Evolutionary conservation across 2,113 vertebrate species (phyloP).

Genomic region (Archocentrus centrarchus): DNA sequence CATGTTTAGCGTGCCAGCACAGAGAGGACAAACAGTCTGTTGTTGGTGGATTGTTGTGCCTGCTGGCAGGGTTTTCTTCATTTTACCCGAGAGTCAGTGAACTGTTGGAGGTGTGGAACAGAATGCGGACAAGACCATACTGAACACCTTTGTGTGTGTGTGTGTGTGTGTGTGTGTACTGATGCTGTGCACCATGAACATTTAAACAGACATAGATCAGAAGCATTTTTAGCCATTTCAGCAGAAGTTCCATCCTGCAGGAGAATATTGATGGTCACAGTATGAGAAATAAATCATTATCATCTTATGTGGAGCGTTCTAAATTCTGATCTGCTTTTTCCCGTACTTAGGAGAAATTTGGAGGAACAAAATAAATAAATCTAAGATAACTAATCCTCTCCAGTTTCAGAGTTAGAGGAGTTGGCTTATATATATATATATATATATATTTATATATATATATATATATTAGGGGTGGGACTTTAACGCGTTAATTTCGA

Average conservation of each 20-base stretch:
- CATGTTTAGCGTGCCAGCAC: conserved; percentile 26
- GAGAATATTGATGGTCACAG: background rate
- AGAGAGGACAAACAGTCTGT: conserved; percentile 35
- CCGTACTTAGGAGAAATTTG: too few species aligned
- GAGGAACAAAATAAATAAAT: too few species aligned
- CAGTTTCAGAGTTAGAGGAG: too few species aligned
- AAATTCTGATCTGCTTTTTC: background rate
- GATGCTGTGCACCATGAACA: background rate
- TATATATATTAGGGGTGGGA: too few species aligned
- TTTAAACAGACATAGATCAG: background rate
- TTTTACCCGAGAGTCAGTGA: conserved; percentile 28
- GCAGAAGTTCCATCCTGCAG: background rate
- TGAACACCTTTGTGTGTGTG: background rate
- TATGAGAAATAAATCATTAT: background rate
- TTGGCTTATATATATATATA: too few species aligned
- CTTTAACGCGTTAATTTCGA: too few species aligned
- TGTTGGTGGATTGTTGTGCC: conserved; percentile 26
- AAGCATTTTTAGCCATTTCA: background rate
- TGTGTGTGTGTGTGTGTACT: background rate
- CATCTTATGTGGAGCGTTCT: background rate
- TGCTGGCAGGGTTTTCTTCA: background rate
- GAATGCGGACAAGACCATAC: background rate
- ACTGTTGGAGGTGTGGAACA: background rate
- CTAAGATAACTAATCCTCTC: too few species aligned
- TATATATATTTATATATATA: too few species aligned